Conservation (phyloP, 2,888 invertebrate genomes). For the Herminia tarsipennalis region DNA sequence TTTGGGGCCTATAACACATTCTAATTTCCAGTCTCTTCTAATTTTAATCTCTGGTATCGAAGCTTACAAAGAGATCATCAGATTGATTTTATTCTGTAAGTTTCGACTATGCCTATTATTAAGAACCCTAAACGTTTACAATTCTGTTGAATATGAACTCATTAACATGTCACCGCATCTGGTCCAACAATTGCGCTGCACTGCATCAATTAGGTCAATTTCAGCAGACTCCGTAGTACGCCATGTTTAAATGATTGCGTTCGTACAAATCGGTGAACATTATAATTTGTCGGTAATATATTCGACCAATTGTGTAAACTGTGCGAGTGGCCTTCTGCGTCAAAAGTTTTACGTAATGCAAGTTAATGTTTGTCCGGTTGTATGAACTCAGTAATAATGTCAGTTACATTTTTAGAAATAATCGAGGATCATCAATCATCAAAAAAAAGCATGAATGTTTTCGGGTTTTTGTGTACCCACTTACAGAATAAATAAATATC, state of each 20-base stretch:
- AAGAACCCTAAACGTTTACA: too few species aligned
- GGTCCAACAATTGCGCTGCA: slow-evolving; percentile 30
- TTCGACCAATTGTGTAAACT: slow-evolving; percentile 3
- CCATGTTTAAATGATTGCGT: slow-evolving; percentile 21
- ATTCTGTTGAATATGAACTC: neutral
- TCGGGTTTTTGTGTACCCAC: neutral
- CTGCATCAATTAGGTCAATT: slow-evolving; percentile 39
- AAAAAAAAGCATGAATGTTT: too few species aligned
- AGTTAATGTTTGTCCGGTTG: neutral
- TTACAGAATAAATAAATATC: too few species aligned
- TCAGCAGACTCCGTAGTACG: slow-evolving; percentile 18
- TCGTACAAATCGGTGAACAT: neutral
- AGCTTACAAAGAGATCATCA: too few species aligned
- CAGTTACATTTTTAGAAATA: neutral
- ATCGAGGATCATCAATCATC: too few species aligned
- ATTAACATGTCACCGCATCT: slow-evolving; percentile 6
- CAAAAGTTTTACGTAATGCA: slow-evolving; percentile 1
- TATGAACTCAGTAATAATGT: neutral
- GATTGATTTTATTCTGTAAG: too few species aligned
- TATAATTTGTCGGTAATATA: slow-evolving; percentile 5
- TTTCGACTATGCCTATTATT: too few species aligned
- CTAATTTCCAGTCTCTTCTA: too few species aligned
- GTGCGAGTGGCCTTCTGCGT: neutral
- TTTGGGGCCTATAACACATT: too few species aligned
- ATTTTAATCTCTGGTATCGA: too few species aligned